A percentile compares a stretch with the other conserved stretches of the same genome.
phyloP scores from a whole-genome alignment of 2,888 invertebrate species.

The Neoitamus cyanurus region DNA sequence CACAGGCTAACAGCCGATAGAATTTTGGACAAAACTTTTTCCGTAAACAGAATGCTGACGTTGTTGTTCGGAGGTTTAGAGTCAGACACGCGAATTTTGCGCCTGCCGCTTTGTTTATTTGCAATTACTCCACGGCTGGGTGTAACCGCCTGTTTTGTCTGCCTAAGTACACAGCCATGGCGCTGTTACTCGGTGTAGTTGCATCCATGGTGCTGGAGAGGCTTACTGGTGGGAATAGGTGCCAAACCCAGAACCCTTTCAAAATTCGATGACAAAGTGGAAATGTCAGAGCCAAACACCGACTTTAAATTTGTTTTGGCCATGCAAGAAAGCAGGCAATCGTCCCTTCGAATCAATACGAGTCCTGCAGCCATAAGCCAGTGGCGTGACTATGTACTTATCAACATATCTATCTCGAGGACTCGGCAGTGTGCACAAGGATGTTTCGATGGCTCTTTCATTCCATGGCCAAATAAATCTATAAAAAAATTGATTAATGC shows the following conservation, averaged over 20 bases:
- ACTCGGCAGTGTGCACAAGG: no score
- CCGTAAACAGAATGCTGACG: not conserved
- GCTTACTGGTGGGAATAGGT: not conserved
- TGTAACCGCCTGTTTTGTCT: not conserved
- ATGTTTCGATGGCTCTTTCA: no score
- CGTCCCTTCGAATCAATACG: not conserved
- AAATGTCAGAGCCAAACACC: not conserved
- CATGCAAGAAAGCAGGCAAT: not conserved
- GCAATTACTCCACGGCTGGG: not conserved
- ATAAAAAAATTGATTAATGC: no score
- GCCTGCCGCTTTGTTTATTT: not conserved
- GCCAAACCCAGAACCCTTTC: not conserved
- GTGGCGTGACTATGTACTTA: no score
- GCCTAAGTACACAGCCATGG: not conserved
- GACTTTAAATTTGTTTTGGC: not conserved
- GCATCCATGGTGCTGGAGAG: not conserved
- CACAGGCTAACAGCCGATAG: not conserved
- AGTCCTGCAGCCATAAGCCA: not conserved
- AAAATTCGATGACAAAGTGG: not conserved
- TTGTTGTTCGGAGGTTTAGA: not conserved
- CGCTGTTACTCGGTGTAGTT: not conserved
- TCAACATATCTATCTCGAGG: no score
- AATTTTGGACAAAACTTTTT: not conserved
- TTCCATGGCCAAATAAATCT: no score
- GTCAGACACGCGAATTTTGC: not conserved